Evolutionary conservation across 2,113 vertebrate genomes (phyloP).

Genomic region (Cacatua alba): DNA sequence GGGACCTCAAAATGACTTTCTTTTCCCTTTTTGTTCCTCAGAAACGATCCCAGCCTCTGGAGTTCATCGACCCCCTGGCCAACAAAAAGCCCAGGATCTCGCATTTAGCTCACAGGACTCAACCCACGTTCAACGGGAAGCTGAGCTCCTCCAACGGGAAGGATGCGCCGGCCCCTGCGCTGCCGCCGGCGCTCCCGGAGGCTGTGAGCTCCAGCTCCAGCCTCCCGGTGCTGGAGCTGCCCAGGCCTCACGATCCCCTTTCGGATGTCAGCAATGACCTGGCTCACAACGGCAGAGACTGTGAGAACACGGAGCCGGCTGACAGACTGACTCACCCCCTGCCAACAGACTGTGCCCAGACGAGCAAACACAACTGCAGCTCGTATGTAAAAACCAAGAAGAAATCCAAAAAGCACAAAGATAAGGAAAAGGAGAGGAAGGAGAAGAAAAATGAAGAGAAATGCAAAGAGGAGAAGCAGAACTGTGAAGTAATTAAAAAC

Average conservation of each 20-base stretch:
- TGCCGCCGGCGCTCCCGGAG: slow-evolving; percentile 15
- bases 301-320: slow-evolving; percentile 77
- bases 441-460: slow-evolving; percentile 76
- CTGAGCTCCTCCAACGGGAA: slow-evolving; percentile 79
- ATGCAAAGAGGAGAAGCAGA: slow-evolving; percentile 66
- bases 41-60: slow-evolving; percentile 86
- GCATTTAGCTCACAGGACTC: slow-evolving; percentile 83
- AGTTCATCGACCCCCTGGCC: slow-evolving; percentile 90
- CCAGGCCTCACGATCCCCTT: slow-evolving; percentile 84
- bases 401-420: slow-evolving; percentile 95
- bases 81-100: slow-evolving; percentile 95
- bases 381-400: slow-evolving; percentile 85
- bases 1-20: rapidly evolving
- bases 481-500: slow-evolving; percentile 68
- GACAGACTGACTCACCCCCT: slow-evolving; percentile 74
- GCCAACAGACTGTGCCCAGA: slow-evolving; percentile 66
- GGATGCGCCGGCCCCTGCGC: slow-evolving; percentile 61
- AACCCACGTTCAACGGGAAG: slow-evolving; percentile 86
- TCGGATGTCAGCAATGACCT: slow-evolving; percentile 90
- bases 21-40: not conserved
- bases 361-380: slow-evolving; percentile 63
- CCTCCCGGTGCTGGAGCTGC: slow-evolving; percentile 80
- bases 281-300: slow-evolving; percentile 86
- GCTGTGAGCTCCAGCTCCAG: slow-evolving; percentile 67
- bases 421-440: slow-evolving; percentile 90